phyloP scores from a whole-genome alignment of 2,113 vertebrate species.

The zebrafish (Danio rerio) region DNA sequence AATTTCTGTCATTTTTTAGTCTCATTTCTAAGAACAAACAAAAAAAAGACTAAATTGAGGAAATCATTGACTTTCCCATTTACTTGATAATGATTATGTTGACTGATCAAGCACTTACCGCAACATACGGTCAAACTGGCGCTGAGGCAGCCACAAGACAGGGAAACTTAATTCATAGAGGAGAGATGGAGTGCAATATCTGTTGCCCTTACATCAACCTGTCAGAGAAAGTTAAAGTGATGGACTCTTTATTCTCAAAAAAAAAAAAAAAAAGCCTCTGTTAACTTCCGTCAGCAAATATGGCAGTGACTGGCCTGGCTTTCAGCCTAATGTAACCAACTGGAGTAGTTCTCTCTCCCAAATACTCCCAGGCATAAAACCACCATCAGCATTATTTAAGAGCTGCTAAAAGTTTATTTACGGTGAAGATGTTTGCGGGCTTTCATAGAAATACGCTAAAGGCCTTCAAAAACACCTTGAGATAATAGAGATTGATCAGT shows the following conservation, averaged over 20 bases:
- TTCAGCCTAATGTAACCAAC: slow-evolving; percentile 28
- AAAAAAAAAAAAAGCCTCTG: slow-evolving; percentile 2
- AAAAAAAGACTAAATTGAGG: not conserved
- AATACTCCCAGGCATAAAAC: not conserved
- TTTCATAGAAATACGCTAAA: not conserved
- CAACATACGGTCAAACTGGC: slow-evolving; percentile 13
- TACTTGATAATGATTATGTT: not conserved
- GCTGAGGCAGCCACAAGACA: not conserved
- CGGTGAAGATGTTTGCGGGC: not conserved
- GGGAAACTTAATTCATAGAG: slow-evolving; percentile 15
- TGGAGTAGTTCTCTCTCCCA: not conserved
- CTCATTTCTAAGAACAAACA: not conserved
- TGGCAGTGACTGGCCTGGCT: slow-evolving; percentile 23
- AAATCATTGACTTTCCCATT: not conserved
- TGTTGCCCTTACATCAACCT: slow-evolving; percentile 10
- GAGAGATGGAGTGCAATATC: slow-evolving; percentile 19
- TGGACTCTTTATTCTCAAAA: slow-evolving; percentile 24
- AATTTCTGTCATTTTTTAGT: not conserved
- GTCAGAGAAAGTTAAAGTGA: slow-evolving; percentile 37
- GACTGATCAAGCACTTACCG: not conserved
- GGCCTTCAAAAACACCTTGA: not conserved
- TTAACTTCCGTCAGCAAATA: slow-evolving; percentile 45
- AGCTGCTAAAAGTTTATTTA: slow-evolving; percentile 5
- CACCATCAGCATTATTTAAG: not conserved
- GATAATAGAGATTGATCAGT: not conserved